phyloP scores from a whole-genome alignment of 2,888 invertebrate species.

The Synergus laeviventris region DNA sequence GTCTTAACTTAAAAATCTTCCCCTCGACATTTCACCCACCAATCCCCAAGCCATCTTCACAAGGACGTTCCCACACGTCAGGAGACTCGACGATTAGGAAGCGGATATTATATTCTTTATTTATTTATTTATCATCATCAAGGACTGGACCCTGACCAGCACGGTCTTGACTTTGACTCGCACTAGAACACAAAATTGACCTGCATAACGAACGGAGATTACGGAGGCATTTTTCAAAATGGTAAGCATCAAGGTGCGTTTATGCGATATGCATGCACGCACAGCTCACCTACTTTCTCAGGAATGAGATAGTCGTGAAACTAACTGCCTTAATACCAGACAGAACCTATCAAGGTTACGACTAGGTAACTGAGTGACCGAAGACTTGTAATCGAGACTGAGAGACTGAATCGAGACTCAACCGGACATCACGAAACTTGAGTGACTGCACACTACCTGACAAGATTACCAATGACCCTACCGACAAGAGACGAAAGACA shows the following conservation, averaged over 20 bases:
- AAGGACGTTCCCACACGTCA: conserved; percentile 30
- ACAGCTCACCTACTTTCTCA: conserved; percentile 57
- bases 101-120: conserved; percentile 22
- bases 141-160: conserved; percentile 26
- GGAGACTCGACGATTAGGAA: conserved; percentile 15
- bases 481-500: not conserved
- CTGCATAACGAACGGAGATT: conserved; percentile 49
- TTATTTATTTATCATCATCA: conserved; percentile 29
- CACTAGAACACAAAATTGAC: conserved; percentile 42
- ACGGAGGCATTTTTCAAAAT: conserved; percentile 30
- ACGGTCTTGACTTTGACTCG: conserved; percentile 22
- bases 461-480: conserved; percentile 20
- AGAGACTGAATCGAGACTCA: conserved; percentile 43
- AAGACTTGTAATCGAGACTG: conserved; percentile 13
- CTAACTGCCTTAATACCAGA: conserved; percentile 43
- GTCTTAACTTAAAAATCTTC: conserved; percentile 51
- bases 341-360: conserved; percentile 50
- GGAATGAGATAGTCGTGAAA: conserved; percentile 8
- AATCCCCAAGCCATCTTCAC: conserved; percentile 22
- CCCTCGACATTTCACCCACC: conserved; percentile 44
- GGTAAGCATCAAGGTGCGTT: conserved; percentile 17
- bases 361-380: conserved; percentile 44
- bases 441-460: conserved; percentile 11
- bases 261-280: conserved; percentile 45
- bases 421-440: conserved; percentile 49